A percentile compares a stretch with the other conserved stretches of the same genome.
Evolutionary conservation across 2,888 invertebrate genomes (phyloP).

Genomic region (Drosophila maculinotata): DNA sequence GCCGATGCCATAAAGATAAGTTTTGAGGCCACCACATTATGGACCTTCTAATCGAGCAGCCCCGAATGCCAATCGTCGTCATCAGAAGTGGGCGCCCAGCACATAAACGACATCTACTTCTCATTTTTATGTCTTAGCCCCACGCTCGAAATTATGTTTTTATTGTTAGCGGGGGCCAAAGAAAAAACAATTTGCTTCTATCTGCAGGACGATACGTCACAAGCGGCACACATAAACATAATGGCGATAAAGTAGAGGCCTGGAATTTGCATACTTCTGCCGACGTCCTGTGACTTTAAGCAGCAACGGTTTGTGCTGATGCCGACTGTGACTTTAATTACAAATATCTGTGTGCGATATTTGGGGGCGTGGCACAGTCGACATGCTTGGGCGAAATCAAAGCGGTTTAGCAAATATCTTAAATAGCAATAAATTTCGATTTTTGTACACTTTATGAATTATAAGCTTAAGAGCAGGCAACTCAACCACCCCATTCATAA

Average conservation of each 20-base stretch:
- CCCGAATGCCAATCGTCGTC: constrained; percentile 56
- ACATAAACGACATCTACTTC: constrained; percentile 55
- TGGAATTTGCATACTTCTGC: constrained; percentile 59
- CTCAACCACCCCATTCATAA: not conserved
- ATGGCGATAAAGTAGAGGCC: constrained; percentile 53
- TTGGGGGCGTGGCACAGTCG: constrained; percentile 28
- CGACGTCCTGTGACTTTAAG: constrained; percentile 14
- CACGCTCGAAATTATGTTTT: constrained; percentile 54
- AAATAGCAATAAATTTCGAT: constrained; percentile 85
- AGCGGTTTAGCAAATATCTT: constrained; percentile 77
- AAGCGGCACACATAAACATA: constrained; percentile 56
- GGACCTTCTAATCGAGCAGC: constrained; percentile 61
- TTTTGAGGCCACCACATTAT: constrained; percentile 59
- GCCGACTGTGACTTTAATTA: constrained; percentile 43
- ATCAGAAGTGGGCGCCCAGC: constrained; percentile 30
- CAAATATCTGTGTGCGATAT: constrained; percentile 40
- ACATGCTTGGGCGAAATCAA: constrained; percentile 40
- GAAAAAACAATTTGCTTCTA: constrained; percentile 80
- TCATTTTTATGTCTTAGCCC: constrained; percentile 67
- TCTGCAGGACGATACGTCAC: constrained; percentile 80
- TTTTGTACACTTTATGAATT: constrained; percentile 84
- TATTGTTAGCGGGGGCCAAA: constrained; percentile 43
- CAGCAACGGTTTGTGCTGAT: not conserved
- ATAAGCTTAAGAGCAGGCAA: constrained; percentile 77
- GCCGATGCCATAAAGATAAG: constrained; percentile 74